Percentiles rank a stretch among this genome's conserved stretches.
phyloP scores from a whole-genome alignment of 2,113 vertebrate species.

The Tachysurus vachellii region DNA sequence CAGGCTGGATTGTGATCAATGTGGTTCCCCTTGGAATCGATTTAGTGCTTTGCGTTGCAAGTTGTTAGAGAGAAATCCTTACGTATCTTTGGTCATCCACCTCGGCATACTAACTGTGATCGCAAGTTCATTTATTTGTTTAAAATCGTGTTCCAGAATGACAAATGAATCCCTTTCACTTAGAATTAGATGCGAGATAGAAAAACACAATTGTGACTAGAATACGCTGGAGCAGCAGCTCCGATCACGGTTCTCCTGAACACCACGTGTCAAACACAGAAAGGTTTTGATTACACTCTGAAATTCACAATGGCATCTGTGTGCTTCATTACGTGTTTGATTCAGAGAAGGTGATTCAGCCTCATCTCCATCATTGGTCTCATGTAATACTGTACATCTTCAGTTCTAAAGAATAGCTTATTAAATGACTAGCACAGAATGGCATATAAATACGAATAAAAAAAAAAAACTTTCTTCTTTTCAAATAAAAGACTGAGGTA shows the following conservation, averaged over 20 bases:
- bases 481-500: background rate
- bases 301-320: background rate
- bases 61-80: slow-evolving; percentile 1
- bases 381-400: background rate
- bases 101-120: background rate
- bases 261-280: slow-evolving; percentile 3
- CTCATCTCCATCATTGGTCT: background rate
- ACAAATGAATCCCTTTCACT: background rate
- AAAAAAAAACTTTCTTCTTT: background rate
- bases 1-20: slow-evolving; percentile 7
- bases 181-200: background rate
- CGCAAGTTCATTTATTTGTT: background rate
- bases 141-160: background rate
- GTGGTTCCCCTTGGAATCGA: slow-evolving; percentile 4
- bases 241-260: background rate
- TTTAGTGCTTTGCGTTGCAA: slow-evolving; percentile 4
- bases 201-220: background rate
- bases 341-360: background rate
- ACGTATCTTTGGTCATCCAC: slow-evolving; percentile 23
- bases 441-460: background rate
- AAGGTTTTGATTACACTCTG: background rate
- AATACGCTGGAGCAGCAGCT: background rate
- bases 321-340: background rate
- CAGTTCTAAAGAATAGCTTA: background rate
- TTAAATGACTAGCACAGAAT: background rate